Evolutionary conservation across 2,888 invertebrate species (phyloP), one percentile per base, ranked within the genome.

Genomic region (Hybos culiciformis): DNA sequence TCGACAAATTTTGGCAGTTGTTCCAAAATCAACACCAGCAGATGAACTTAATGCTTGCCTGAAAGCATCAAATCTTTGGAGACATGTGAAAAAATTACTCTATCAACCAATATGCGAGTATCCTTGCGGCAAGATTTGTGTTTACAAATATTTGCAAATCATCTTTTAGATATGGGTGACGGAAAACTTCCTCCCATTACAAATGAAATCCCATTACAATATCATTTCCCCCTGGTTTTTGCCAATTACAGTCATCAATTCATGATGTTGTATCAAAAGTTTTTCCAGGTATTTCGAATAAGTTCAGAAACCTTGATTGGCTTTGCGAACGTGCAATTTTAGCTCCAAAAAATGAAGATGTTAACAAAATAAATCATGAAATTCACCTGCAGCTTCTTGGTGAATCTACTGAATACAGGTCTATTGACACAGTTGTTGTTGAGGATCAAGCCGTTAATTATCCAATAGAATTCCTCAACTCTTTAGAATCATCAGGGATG

Each of bases 241-340:
- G 54, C 38, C 48, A 48, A 37, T 41, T 53, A 9, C 42, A 48
- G 15, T 37, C 43, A 41, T 38, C 44, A 12, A 51, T 50, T 47
- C 45, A 49, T 36, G 48, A 53, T 40, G 48, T 53, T 19, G 49
- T 54, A 42, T 44, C 51, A 37, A 49, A 52, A 38, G 52, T 56
- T 18, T 59, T 57, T 39, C 53, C 52, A 38, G 45, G 56, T 43
- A 52, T 56, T 29, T 31, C 19, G 36, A 19, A 44, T 39, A 54
- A 56, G 36, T 48, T 50, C 44, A 49, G 47, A 50, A 51, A 56
- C 50, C 45, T 42, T 24, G 38, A 48, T 39, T 55, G 50, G 53
- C 33, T 55, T 41, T 43, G 49, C 45, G 51, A 54, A 47, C 50
- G 51, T 48, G 54, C 33, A 26, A 44, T 46, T 39, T 43, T 47